Conservation (phyloP, 1,140 invertebrate genomes). For the Rhopalosiphum maidis region DNA sequence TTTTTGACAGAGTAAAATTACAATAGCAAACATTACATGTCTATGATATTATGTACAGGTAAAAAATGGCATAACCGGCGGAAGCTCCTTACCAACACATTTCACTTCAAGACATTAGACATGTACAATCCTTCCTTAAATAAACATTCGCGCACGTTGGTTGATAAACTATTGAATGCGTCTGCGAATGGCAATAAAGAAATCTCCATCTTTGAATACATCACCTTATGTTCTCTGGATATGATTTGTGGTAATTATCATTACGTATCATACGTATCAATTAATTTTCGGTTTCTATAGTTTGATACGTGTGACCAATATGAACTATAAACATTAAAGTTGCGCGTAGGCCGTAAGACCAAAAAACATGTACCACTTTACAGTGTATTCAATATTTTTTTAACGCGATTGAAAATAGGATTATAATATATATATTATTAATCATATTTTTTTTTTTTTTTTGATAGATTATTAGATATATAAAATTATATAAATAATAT, state of each 20-base stretch:
- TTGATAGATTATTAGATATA: too few species aligned
- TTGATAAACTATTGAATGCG: conserved; percentile 67
- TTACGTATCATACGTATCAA: neutral
- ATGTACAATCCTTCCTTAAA: conserved; percentile 71
- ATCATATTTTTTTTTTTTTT: too few species aligned
- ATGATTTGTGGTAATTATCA: conserved; percentile 80
- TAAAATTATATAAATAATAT: too few species aligned
- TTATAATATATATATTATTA: too few species aligned
- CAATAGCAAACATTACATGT: neutral
- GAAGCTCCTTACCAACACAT: conserved; percentile 73
- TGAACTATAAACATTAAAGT: too few species aligned
- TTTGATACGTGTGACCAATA: neutral
- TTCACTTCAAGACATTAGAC: conserved; percentile 74
- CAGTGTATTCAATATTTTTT: too few species aligned
- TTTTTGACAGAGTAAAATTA: neutral
- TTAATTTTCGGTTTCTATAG: neutral
- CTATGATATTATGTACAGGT: neutral
- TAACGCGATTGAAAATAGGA: too few species aligned
- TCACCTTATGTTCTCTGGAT: conserved; percentile 81
- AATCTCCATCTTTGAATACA: conserved; percentile 76
- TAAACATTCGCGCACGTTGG: conserved; percentile 68
- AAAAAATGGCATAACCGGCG: conserved; percentile 69
- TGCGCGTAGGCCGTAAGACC: too few species aligned
- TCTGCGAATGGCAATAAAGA: neutral
- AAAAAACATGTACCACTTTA: too few species aligned